phyloP scores from a whole-genome alignment of 2,113 vertebrate species.

The Phalacrocorax aristotelis region DNA sequence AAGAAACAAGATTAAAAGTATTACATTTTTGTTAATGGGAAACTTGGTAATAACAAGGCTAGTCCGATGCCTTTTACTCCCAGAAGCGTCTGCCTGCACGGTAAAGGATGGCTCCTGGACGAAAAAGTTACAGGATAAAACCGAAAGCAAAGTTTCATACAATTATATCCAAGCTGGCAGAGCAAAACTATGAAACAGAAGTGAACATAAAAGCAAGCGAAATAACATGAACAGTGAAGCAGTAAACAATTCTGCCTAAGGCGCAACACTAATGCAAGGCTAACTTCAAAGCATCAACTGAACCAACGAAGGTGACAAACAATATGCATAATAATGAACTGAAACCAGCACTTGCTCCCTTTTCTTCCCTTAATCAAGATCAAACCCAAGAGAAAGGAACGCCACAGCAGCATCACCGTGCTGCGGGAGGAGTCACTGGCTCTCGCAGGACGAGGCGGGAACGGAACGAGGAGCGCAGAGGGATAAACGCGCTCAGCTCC shows the following conservation, averaged over 20 bases:
- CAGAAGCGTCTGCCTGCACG: not conserved
- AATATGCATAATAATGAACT: not conserved
- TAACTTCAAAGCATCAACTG: conserved; percentile 40
- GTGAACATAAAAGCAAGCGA: conserved; percentile 23
- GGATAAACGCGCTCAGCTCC: not conserved
- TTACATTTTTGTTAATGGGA: not conserved
- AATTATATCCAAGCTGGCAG: not conserved
- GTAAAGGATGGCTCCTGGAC: not conserved
- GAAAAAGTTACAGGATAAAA: not conserved
- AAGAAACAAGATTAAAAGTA: not conserved
- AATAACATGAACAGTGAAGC: not conserved
- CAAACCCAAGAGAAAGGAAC: not conserved
- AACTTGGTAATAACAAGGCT: not conserved
- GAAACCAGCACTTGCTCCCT: not conserved
- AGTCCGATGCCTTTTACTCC: not conserved
- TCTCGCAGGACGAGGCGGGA: not conserved
- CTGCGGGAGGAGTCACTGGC: rapidly evolving
- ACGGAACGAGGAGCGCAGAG: not conserved
- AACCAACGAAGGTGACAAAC: conserved; percentile 48
- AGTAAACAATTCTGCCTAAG: conserved; percentile 34
- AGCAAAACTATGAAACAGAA: not conserved
- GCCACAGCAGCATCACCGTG: rapidly evolving
- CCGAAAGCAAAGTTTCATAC: not conserved
- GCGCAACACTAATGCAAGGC: conserved; percentile 1
- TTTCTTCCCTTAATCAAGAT: not conserved